Evolutionary conservation across 2,113 vertebrate genomes (phyloP).

Genomic region (Chiloscyllium plagiosum): DNA sequence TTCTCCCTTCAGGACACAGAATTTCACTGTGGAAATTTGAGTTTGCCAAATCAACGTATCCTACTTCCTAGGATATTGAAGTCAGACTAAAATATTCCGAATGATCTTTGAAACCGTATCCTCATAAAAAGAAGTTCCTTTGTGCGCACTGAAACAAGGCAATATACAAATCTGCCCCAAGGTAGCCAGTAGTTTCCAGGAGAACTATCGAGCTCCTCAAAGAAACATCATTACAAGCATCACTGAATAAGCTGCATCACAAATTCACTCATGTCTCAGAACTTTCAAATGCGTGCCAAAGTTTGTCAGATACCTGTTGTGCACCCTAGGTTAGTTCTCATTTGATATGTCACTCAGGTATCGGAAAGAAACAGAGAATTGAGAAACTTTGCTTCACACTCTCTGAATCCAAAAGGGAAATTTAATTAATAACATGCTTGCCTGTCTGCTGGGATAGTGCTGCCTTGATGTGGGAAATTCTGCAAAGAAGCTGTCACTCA

Average conservation of each 20-base stretch:
- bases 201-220: neutral
- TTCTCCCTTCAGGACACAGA: neutral
- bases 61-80: neutral
- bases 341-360: neutral
- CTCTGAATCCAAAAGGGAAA: constrained; percentile 1
- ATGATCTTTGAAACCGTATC: neutral
- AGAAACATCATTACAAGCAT: neutral
- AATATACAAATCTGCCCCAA: neutral
- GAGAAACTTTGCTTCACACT: neutral
- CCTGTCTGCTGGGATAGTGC: neutral
- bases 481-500: neutral
- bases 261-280: neutral
- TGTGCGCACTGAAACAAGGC: neutral
- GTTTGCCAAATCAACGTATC: neutral
- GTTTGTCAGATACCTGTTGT: neutral
- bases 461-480: neutral
- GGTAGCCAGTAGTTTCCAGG: neutral
- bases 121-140: neutral
- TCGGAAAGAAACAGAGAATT: neutral
- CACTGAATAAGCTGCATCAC: neutral
- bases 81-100: neutral
- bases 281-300: neutral
- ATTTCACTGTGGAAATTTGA: neutral
- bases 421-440: neutral
- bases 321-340: neutral